Evolutionary conservation across 2,888 invertebrate genomes (phyloP).

Genomic region (Eristalis arbustorum): DNA sequence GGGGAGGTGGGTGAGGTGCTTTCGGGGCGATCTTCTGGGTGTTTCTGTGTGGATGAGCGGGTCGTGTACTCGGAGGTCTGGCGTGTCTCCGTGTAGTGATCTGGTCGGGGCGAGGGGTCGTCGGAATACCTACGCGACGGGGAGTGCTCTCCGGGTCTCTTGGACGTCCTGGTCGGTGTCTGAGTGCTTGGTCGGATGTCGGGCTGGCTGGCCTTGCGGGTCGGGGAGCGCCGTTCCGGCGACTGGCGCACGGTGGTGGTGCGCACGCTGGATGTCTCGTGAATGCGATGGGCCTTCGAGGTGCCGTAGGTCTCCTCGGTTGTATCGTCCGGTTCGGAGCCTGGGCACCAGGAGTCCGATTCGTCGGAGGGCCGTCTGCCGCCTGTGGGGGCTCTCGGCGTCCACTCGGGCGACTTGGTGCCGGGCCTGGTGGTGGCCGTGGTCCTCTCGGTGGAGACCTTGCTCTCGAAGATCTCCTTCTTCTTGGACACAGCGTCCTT

Average conservation of each 20-base stretch:
- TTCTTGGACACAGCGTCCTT: constrained; percentile 36
- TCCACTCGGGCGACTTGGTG: not conserved
- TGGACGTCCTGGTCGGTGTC: constrained; percentile 17
- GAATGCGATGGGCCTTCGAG: constrained; percentile 24
- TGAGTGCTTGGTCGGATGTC: constrained; percentile 24
- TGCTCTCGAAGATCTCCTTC: constrained; percentile 56
- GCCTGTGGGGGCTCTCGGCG: not conserved
- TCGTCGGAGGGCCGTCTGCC: not conserved
- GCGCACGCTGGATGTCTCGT: constrained; percentile 24
- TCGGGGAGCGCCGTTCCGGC: constrained; percentile 49
- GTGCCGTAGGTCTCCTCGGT: constrained; percentile 50
- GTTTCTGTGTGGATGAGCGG: constrained; percentile 48
- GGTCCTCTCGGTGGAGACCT: constrained; percentile 35
- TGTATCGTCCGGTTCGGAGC: constrained; percentile 28
- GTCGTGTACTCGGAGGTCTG: constrained; percentile 42
- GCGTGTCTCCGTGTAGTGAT: constrained; percentile 43
- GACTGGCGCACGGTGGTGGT: constrained; percentile 27
- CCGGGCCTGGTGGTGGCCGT: not conserved
- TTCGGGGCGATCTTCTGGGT: constrained; percentile 54
- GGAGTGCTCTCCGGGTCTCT: constrained; percentile 41
- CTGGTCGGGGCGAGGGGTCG: constrained; percentile 50
- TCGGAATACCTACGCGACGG: constrained; percentile 65
- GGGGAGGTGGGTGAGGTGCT: constrained; percentile 43
- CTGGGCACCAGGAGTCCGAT: not conserved
- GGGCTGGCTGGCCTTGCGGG: constrained; percentile 42